Base-by-base conservation (phyloP, 1,140 invertebrate species). In the Drosophila asahinai region DNA sequence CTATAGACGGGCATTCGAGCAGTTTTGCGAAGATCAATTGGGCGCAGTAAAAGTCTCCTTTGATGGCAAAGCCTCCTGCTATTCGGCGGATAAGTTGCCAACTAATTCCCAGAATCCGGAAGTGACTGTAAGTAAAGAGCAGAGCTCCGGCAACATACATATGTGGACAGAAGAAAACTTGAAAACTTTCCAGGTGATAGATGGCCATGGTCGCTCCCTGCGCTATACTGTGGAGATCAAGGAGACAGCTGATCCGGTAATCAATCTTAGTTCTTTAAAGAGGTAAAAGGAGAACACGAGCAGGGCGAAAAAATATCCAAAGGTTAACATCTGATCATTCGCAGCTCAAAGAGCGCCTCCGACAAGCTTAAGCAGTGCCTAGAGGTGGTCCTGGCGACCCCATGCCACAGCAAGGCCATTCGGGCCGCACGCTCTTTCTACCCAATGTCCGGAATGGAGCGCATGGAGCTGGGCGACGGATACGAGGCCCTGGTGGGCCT, bases 381-480 rank as follows among this genome's bases (percentile, higher is more conserved):
- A 5, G 97, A 99, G 92, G 95, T 99, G 2, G 96, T 98, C 47
- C 94, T 99, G 22, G 71, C 87, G 0, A 15, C 63, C 2, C 75
- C 74, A 3, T 92, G 89, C 22, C 78, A 91, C 67, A 71, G 94
- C 96, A 59, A 95, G 96, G 77, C 94, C 92, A 11, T 94, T 93
- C 30, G 93, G 36, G 90, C 91, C 7, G 93, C 93, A 15, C 80
- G 93, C 30, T 94, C 93, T 3, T 94, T 93, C 43, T 94, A 93
- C 25, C 83, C 89, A 5, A 82, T 51, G 47, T 93, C 93, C 5
- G 52, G 15, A 0, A n/a, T 47, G 2, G 0, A 63, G 0, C 40
- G 60, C 4, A 9, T 4, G 2, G 45, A 94, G 22, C 83, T 97
- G 2, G 93, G 94, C 2, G 94, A 94, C 49, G 96, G 96, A 0